phyloP scores from a whole-genome alignment of 2,797 vertebrate genomes.

The Pitangus sulphuratus region DNA sequence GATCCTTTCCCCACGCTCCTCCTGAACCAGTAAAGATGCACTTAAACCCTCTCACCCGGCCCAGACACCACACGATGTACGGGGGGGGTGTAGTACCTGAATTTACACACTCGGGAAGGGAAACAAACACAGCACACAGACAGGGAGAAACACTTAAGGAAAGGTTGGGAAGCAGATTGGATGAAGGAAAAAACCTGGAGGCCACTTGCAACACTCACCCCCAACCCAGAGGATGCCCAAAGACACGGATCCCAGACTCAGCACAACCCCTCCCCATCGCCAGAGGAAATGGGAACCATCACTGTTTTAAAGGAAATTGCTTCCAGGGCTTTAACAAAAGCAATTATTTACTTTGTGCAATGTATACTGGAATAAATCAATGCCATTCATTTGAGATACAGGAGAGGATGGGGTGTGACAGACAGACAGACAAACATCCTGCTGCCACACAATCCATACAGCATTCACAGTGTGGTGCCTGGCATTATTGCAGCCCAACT shows the following conservation, averaged over 20 bases:
- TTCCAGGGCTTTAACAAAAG: background rate
- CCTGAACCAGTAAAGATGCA: background rate
- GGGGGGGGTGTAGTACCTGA: background rate
- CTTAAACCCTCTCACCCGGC: background rate
- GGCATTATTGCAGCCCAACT: accelerated
- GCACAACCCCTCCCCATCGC: background rate
- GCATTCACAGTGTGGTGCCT: accelerated
- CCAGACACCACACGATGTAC: accelerated
- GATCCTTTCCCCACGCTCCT: background rate
- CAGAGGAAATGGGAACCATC: background rate
- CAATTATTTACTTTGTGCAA: background rate
- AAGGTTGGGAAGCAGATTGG: background rate
- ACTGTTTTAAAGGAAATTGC: background rate
- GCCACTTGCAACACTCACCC: background rate
- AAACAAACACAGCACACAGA: background rate
- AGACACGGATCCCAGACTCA: background rate
- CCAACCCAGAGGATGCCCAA: accelerated
- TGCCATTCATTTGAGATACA: background rate
- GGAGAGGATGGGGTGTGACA: background rate
- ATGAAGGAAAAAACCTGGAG: background rate
- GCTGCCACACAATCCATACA: background rate
- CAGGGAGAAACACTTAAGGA: accelerated
- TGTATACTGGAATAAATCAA: background rate
- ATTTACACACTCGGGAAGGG: accelerated
- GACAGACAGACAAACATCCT: background rate